Evolutionary conservation across 2,888 invertebrate species (phyloP), one percentile per base, ranked within the genome.

Genomic region (Caradrina clavipalpis): DNA sequence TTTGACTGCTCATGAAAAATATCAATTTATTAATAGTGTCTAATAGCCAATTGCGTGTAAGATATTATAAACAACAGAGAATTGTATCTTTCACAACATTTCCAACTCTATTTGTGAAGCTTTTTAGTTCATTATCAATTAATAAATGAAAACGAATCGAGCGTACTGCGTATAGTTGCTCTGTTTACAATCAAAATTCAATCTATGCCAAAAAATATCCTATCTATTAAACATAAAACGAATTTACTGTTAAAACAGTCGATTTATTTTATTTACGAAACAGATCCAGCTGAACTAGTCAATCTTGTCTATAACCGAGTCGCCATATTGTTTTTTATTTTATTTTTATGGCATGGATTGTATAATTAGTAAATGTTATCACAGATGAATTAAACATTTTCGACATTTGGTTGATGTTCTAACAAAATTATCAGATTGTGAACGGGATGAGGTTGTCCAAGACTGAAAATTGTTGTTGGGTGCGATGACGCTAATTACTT

Each of bases 381-480:
- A 15, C 21, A 42, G 10, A 17, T 13, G 4, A 73, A 63, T 22
- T 22, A 11, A 45, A 13, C 0, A 45, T 22, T 22, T 19, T 19
- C 19, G 17, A 35, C 17, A 3, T 1, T 49, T 39, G 26, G 6
- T 49, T 22, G 17, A 19, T 65, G 56, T 73, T 57, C 15, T 45
- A 53, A 58, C 15, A 53, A 57, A 22, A 63, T 21, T 63, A 17
- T 55, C 7, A 17, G 49, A 17, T 58, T 79, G 80, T 82, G 83
- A 83, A 82, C 76, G 81, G 82, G 81, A 75, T 82, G 87, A 82
- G 85, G 83, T 82, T 86, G 88, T 86, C 69, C 79, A 89, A 89
- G 89, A 88, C 89, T 89, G 89, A 89, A 87, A 88, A 84, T 72
- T 70, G 66, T 73, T 78, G 47, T 54, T 54, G 62, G 64, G 69